These are phyloP conservation scores for Machimus rusticus DNA, from an alignment of 2,888 invertebrate species.

Conservation along the genomic window DNA sequence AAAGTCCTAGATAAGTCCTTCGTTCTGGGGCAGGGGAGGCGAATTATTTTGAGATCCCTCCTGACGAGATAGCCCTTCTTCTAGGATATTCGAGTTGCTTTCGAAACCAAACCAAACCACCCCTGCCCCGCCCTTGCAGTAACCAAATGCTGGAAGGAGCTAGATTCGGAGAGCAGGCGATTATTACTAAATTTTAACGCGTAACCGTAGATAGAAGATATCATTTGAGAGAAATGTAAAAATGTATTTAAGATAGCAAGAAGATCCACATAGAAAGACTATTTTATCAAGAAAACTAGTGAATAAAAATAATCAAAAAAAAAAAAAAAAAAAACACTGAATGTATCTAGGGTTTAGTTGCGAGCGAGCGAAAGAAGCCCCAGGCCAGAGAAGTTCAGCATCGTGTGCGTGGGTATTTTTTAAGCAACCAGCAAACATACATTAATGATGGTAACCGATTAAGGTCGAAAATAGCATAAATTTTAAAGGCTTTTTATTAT, in stretches of 20 bases:
- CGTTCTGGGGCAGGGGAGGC: not conserved
- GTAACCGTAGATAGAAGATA: constrained; percentile 10
- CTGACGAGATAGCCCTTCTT: not conserved
- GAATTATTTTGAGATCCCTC: not conserved
- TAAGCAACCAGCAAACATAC: not conserved
- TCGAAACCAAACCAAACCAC: not conserved
- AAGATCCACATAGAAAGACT: constrained; percentile 5
- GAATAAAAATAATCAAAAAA: constrained; percentile 7
- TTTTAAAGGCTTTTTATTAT: not conserved
- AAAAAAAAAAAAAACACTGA: not conserved
- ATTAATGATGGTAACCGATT: not conserved
- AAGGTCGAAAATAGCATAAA: not conserved
- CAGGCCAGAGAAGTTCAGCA: not conserved
- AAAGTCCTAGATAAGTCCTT: not conserved
- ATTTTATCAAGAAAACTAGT: constrained; percentile 34
- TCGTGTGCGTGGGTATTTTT: constrained; percentile 10
- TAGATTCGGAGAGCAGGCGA: not conserved
- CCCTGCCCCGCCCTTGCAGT: not conserved
- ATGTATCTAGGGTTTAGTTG: not conserved
- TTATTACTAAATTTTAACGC: not conserved
- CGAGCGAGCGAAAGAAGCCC: not conserved
- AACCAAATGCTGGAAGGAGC: not conserved
- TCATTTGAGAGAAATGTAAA: constrained; percentile 20
- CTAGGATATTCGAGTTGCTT: not conserved
- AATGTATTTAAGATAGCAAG: constrained; percentile 27